Conservation (phyloP, 1,140 invertebrate species). For the Drosophila parabipectinata region DNA sequence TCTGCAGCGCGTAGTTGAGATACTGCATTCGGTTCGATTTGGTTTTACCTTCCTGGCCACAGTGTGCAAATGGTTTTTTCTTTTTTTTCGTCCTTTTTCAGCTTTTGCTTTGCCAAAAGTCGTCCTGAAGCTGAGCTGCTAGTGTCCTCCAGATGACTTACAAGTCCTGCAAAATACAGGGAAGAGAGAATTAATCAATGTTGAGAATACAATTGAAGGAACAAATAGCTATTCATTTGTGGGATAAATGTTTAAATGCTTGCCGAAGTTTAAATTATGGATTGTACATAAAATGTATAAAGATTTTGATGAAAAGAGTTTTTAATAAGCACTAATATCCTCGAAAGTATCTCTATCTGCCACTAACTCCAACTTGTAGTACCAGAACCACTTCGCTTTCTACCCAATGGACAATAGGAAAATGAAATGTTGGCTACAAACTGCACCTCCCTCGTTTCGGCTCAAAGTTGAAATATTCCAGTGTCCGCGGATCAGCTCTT, state of each 20-base stretch:
- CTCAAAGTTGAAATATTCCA: constrained; percentile 44
- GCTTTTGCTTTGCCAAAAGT: constrained; percentile 9
- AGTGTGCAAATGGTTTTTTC: constrained; percentile 66
- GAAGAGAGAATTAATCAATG: neutral
- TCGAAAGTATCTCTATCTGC: neutral
- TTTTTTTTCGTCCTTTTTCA: neutral
- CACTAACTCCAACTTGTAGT: neutral
- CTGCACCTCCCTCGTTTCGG: neutral
- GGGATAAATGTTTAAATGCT: no score
- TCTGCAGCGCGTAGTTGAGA: constrained; percentile 83
- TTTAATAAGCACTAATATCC: neutral
- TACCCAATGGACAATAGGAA: constrained; percentile 39
- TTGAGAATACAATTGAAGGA: neutral
- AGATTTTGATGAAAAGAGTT: no score
- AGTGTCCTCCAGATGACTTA: neutral
- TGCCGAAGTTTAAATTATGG: no score
- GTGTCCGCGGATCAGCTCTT: constrained; percentile 34
- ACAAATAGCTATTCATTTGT: neutral
- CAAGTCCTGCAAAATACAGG: constrained; percentile 38
- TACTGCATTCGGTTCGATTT: constrained; percentile 83
- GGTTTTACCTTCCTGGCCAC: constrained; percentile 68
- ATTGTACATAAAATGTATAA: no score
- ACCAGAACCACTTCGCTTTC: constrained; percentile 1
- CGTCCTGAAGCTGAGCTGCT: neutral
- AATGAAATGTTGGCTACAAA: constrained; percentile 47